A percentile compares a stretch with the other conserved stretches of the same genome.
These are phyloP conservation scores for Polyommatus iphigenia DNA, from an alignment of 2,888 invertebrate genomes.

Conservation along the genomic window DNA sequence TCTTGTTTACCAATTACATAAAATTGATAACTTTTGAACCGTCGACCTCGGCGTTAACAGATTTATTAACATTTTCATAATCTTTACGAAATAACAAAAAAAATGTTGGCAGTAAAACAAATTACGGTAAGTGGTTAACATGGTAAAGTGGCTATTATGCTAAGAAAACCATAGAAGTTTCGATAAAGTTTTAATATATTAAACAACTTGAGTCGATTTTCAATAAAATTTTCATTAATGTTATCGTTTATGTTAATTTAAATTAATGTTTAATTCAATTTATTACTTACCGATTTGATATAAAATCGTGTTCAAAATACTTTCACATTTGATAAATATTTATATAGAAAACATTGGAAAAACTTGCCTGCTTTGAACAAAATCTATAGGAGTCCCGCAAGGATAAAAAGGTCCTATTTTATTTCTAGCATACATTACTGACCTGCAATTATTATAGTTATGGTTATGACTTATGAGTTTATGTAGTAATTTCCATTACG, in stretches of 20 bases:
- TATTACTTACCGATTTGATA: conserved; percentile 8
- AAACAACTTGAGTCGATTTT: neutral
- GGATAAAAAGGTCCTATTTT: neutral
- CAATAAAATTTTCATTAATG: neutral
- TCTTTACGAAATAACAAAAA: neutral
- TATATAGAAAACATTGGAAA: neutral
- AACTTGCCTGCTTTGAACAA: neutral
- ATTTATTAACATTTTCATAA: conserved; percentile 1
- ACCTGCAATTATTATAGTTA: neutral
- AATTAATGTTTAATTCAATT: neutral
- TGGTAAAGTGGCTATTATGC: neutral
- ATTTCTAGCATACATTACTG: neutral
- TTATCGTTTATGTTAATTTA: neutral
- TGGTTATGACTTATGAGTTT: neutral
- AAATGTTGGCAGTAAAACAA: neutral
- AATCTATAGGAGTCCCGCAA: conserved; percentile 3
- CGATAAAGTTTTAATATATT: conserved; percentile 9
- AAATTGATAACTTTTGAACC: neutral
- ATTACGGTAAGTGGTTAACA: neutral
- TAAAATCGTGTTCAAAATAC: neutral
- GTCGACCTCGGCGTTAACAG: neutral
- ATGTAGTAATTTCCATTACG: neutral
- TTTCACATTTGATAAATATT: neutral
- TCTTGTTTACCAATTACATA: neutral
- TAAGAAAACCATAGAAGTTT: neutral